Base-by-base conservation (phyloP, 2,113 vertebrate genomes). In the Noturus placidus region DNA sequence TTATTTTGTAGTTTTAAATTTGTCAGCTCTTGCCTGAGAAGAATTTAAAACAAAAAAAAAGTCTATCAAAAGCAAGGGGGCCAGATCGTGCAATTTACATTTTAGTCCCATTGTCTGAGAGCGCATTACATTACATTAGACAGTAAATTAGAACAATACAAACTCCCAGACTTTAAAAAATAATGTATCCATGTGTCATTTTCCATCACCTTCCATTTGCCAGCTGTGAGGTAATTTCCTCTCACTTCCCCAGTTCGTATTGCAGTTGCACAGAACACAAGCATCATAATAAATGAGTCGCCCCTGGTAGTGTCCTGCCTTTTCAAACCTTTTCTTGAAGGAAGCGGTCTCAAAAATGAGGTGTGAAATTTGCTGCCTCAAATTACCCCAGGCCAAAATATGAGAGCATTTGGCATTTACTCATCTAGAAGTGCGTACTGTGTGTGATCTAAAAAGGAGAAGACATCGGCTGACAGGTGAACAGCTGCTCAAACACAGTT, bases 311-410 rank as follows among this genome's bases (percentile, higher is more conserved):
- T 86, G 67, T 74, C 69, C 86, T 84, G 85, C 79, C 86, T 86
- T 50, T 91, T 92, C 87, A 91, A 92, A 92, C 88, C 33, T 91
- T 88, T 83, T 30, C 88, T 79, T 67, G 25, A 84, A 85, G 85
- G 87, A 86, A 85, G 88, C 84, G 89, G 38, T 82, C 15, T 38
- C 87, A 88, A 65, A 88, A 90, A 33, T 87, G 20, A 84, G 81
- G 88, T 91, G 90, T 88, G 92, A 92, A 92, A 91, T 89, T 87
- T 87, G 35, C 42, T 89, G 87, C 74, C 90, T 89, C 92, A 82
- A 83, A 42, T 74, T 79, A 87, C 88, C 86, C 65, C 1, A 88
- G 83, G 88, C 46, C 89, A 82, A 82, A 77, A 76, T 74, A 86
- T 76, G 61, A 87, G 80, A 52, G 79, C 4, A 13, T 86, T 88